Evolutionary conservation across 2,888 invertebrate genomes (phyloP).

Genomic region (Clitarchus hookeri): DNA sequence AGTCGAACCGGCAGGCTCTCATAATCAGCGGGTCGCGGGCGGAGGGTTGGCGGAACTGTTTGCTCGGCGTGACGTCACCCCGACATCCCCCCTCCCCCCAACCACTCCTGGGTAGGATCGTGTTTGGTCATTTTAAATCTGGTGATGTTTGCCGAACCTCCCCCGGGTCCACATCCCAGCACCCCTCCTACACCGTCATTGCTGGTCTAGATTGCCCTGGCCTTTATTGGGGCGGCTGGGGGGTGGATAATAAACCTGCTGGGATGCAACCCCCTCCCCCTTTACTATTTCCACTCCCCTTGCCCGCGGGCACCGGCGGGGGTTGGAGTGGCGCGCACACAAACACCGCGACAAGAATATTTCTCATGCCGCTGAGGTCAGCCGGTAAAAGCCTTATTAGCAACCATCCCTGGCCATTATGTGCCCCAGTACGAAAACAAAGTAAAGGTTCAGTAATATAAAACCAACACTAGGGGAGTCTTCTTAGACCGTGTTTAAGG

Average conservation of each 20-base stretch:
- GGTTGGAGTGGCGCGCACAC: neutral
- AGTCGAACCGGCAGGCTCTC: neutral
- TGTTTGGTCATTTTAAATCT: conserved; percentile 28
- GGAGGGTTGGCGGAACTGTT: neutral
- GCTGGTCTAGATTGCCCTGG: conserved; percentile 10
- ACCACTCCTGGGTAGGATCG: neutral
- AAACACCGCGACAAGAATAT: neutral
- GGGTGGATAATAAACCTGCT: conserved; percentile 14
- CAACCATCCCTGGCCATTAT: no score
- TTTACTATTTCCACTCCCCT: neutral
- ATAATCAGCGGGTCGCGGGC: neutral
- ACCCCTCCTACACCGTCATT: neutral
- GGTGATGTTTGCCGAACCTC: conserved; percentile 21
- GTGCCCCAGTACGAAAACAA: no score
- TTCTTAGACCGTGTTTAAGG: no score
- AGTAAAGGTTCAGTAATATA: no score
- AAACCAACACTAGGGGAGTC: no score
- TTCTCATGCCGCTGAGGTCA: neutral
- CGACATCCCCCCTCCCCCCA: neutral
- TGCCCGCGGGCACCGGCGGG: neutral
- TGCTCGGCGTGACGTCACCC: conserved; percentile 22
- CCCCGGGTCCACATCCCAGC: neutral
- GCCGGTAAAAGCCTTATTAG: neutral
- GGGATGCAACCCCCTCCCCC: neutral
- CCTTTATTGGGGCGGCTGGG: neutral